Evolutionary conservation across 1,140 invertebrate species (phyloP).

Genomic region (Bombyx mandarina): DNA sequence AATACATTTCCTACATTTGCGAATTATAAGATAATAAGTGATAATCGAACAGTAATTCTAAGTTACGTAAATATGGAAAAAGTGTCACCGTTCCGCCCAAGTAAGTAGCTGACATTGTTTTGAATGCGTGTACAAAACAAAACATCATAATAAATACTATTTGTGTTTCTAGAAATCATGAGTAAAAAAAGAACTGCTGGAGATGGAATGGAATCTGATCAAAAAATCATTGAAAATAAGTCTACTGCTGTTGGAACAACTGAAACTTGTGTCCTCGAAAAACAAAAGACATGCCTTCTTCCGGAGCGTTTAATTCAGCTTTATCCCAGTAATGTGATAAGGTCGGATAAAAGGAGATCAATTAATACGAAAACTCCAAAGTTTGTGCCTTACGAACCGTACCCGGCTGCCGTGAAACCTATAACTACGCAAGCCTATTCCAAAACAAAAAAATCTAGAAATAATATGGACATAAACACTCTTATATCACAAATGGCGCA

Average conservation of each 20-base stretch:
- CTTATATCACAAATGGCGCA: slow-evolving; percentile 78
- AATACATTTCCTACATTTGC: background rate
- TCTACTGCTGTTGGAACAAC: slow-evolving; percentile 23
- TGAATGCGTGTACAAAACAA: background rate
- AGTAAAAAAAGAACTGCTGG: slow-evolving; percentile 68
- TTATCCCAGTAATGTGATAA: slow-evolving; percentile 42
- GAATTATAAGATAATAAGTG: background rate
- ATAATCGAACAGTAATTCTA: background rate
- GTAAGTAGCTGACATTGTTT: slow-evolving; percentile 24
- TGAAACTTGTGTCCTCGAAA: slow-evolving; percentile 7
- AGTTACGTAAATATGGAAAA: slow-evolving; percentile 28
- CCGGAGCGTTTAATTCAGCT: slow-evolving; percentile 45
- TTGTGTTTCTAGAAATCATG: slow-evolving; percentile 41
- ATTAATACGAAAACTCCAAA: slow-evolving; percentile 79
- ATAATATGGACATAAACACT: slow-evolving; percentile 80
- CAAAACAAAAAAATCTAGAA: slow-evolving; percentile 68
- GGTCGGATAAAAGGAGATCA: slow-evolving; percentile 37
- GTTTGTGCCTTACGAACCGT: slow-evolving; percentile 91
- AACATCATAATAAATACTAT: background rate
- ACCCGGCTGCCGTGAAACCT: slow-evolving; percentile 86
- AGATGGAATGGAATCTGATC: slow-evolving; percentile 72
- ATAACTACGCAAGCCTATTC: slow-evolving; percentile 74
- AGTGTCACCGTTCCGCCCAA: slow-evolving; percentile 28
- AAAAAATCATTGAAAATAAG: slow-evolving; percentile 13
- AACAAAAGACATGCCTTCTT: slow-evolving; percentile 22